A percentile compares a stretch with the other conserved stretches of the same genome.
Evolutionary conservation across 2,113 vertebrate genomes (phyloP).

Genomic region (Andinoacara biseriatus): DNA sequence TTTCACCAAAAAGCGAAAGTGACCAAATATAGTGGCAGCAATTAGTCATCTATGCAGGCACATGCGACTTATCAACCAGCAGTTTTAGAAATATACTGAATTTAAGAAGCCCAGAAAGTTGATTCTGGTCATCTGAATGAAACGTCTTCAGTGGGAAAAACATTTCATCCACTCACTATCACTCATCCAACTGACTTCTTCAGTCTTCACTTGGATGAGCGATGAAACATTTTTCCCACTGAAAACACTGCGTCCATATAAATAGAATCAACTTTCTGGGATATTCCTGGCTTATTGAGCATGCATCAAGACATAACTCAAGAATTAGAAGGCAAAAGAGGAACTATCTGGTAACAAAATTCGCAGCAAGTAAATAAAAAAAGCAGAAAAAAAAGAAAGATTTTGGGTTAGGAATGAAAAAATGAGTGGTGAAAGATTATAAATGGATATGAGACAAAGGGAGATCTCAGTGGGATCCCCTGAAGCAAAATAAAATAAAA

Average conservation of each 20-base stretch:
- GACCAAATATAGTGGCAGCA: slow-evolving; percentile 1
- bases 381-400: not conserved
- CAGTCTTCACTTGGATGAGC: not conserved
- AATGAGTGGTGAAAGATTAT: not conserved
- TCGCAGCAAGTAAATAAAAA: not conserved
- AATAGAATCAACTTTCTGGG: not conserved
- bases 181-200: not conserved
- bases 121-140: too few relatives aligned
- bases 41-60: slow-evolving; percentile 18
- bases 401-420: not conserved
- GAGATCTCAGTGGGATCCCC: too few relatives aligned
- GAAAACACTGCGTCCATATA: rapidly evolving
- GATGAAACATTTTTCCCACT: not conserved
- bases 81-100: not conserved
- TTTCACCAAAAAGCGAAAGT: not conserved
- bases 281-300: not conserved
- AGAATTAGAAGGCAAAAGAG: not conserved
- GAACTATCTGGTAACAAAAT: not conserved
- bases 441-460: not conserved
- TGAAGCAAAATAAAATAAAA: not conserved
- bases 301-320: not conserved
- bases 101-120: not conserved
- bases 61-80: slow-evolving; percentile 21
- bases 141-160: too few relatives aligned
- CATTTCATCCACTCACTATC: too few relatives aligned